Percentiles rank a stretch among this genome's conserved stretches.
Conservation (phyloP, 2,113 vertebrate species). For the Willisornis vidua region DNA sequence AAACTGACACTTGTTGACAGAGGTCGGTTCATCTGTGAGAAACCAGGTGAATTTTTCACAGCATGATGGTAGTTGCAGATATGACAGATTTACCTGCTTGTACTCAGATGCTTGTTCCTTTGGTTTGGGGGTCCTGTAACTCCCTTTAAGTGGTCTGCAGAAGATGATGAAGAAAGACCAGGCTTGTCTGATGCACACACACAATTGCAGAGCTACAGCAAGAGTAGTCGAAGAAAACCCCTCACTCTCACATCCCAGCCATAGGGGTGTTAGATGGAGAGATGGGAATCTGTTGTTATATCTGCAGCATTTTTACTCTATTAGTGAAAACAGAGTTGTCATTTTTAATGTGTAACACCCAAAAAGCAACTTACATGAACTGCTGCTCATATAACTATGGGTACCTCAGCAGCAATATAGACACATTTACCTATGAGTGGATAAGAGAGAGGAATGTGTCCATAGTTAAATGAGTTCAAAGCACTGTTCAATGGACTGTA, state of each 20-base stretch:
- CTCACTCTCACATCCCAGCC: neutral
- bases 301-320: neutral
- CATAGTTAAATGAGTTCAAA: neutral
- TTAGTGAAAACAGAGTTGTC: neutral
- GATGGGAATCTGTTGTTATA: neutral
- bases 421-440: neutral
- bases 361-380: neutral
- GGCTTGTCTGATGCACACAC: neutral
- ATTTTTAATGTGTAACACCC: neutral
- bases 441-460: neutral
- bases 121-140: neutral
- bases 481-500: neutral
- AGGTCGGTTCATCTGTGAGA: neutral
- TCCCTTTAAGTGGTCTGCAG: neutral
- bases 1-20: neutral
- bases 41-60: neutral
- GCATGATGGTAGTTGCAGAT: neutral
- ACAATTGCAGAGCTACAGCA: neutral
- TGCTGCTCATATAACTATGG: neutral
- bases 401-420: neutral
- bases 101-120: neutral
- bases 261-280: neutral
- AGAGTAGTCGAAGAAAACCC: neutral
- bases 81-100: neutral
- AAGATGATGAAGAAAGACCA: neutral